phyloP scores from a whole-genome alignment of 2,797 vertebrate genomes.

The Pangasius djambal region DNA sequence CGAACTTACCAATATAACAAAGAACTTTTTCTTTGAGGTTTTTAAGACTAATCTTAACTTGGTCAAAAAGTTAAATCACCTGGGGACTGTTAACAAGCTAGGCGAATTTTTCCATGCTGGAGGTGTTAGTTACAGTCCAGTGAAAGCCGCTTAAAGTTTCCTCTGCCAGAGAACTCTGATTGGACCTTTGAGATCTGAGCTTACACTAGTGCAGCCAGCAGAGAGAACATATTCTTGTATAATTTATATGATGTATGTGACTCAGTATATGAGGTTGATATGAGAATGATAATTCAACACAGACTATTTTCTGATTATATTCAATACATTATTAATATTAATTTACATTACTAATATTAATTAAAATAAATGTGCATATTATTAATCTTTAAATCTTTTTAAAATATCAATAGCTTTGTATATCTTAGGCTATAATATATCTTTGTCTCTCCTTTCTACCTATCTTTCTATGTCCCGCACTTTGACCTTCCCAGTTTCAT shows the following conservation, averaged over 20 bases:
- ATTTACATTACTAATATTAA: background rate
- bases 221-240: conserved; percentile 1
- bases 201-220: conserved; percentile 31
- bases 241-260: conserved; percentile 8
- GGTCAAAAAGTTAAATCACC: conserved; percentile 18
- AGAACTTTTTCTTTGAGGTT: background rate
- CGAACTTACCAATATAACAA: background rate
- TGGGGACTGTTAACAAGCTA: background rate
- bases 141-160: conserved; percentile 23
- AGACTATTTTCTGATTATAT: conserved; percentile 8
- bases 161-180: conserved; percentile 43
- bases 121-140: conserved; percentile 41
- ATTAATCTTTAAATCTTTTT: background rate
- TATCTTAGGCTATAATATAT: background rate
- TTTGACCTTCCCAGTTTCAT: conserved; percentile 54
- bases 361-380: background rate
- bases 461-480: conserved; percentile 58
- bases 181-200: conserved; percentile 41
- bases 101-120: conserved; percentile 33
- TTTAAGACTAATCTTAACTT: conserved; percentile 7
- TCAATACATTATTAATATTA: background rate
- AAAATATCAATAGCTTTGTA: conserved; percentile 3
- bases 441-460: conserved; percentile 29
- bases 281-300: background rate
- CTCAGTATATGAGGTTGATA: conserved; percentile 5